These are phyloP conservation scores for Gymnoscopelus braueri DNA, from an alignment of 2,797 vertebrate genomes.

Conservation along the genomic window DNA sequence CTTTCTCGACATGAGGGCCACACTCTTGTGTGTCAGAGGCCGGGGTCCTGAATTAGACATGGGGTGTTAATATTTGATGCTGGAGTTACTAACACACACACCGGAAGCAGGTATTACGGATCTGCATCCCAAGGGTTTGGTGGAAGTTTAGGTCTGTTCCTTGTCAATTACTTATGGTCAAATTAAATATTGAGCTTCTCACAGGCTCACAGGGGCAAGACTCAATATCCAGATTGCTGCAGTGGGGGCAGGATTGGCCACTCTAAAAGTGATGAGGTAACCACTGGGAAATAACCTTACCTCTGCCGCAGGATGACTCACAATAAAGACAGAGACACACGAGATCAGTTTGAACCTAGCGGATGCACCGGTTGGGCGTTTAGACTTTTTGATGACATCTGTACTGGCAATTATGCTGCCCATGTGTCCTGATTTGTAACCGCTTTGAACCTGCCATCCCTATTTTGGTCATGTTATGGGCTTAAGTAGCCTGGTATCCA, in stretches of 20 bases:
- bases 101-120: conserved; percentile 9
- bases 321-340: conserved; percentile 14
- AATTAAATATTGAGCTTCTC: conserved; percentile 61
- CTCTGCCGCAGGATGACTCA: conserved; percentile 22
- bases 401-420: too few relatives aligned
- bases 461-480: too few relatives aligned
- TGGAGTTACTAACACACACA: too few relatives aligned
- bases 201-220: conserved; percentile 19
- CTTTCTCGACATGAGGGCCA: conserved; percentile 29
- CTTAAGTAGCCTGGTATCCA: too few relatives aligned
- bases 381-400: too few relatives aligned
- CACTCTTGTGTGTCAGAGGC: conserved; percentile 54
- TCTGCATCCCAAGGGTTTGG: conserved; percentile 49
- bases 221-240: conserved; percentile 30
- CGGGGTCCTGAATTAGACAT: conserved; percentile 68
- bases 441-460: too few relatives aligned
- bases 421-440: too few relatives aligned
- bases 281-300: conserved; percentile 12
- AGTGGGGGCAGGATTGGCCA: conserved; percentile 8
- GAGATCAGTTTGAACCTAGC: conserved; percentile 28
- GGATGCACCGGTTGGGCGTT: too few relatives aligned
- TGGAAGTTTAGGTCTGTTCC: conserved; percentile 38
- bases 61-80: conserved; percentile 70
- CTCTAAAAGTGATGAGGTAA: conserved; percentile 32
- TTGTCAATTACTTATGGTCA: conserved; percentile 47